Evolutionary conservation across 2,888 invertebrate species (phyloP), one percentile per base, ranked within the genome.

Genomic region (Ophion ellenae): DNA sequence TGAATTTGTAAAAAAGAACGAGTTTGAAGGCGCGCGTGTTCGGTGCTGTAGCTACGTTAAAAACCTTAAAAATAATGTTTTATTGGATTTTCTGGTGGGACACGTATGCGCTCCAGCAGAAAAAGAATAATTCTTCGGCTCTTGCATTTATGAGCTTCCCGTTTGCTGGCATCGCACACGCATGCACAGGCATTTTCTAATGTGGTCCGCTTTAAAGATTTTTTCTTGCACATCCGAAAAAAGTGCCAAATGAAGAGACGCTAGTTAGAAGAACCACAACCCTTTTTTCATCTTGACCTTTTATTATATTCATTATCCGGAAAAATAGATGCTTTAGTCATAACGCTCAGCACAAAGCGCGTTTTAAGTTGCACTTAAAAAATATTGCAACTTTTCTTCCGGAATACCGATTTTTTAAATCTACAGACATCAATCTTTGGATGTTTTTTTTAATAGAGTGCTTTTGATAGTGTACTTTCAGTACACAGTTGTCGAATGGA

Each of bases 91-190:
- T 79, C 64, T 71, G 61, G 73, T 71, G 59, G 81, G 66, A 75
- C 79, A 74, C 79, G 61, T 47, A 61, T 47, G 45, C 67, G 24
- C 24, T 82, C 74, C 4, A 73, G 81, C 81, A 53, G 45, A 57
- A 81, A 70, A 69, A 47, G 53, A 75, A 67, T 67, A 57, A 77
- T 59, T 57, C 76, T 80, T 71, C 40, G 70, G 66, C 80, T 81
- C 32, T 69, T 74, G 57, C 81, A 74, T 78, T 75, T 53, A 79
- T 66, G 79, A 79, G 66, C 79, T 82, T 82, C 32, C 79, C 70
- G 59, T 85, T 70, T 82, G 70, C 28, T 63, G n/a, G 70, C 53
- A 85, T 66, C 67, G 66, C 75, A 61, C 79, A 57, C 64, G 67
- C 2, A 32, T 32, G 32, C 32, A 2, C 32, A 32, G 1, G 32